These are phyloP conservation scores for Diplodus sargus DNA, from an alignment of 2,797 vertebrate genomes.

Conservation along the genomic window DNA sequence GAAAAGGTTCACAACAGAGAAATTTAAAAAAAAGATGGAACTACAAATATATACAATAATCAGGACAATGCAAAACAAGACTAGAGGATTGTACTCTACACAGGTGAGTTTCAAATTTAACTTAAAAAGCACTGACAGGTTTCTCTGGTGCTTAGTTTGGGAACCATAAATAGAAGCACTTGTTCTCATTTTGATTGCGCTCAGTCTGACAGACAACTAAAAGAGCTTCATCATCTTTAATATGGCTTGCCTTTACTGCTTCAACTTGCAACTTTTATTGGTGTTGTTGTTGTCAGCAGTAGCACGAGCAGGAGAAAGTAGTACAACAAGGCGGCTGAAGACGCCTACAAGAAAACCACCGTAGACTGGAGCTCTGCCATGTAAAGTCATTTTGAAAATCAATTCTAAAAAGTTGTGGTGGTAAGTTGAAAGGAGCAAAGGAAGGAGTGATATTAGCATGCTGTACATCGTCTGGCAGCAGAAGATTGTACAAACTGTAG, in stretches of 20 bases:
- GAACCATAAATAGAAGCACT: slow-evolving; percentile 32
- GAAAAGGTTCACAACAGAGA: neutral
- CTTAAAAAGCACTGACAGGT: slow-evolving; percentile 4
- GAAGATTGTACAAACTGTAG: slow-evolving; percentile 45
- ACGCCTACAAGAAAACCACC: neutral
- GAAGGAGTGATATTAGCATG: slow-evolving; percentile 18
- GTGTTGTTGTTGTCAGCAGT: slow-evolving; percentile 2
- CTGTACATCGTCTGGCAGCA: slow-evolving; percentile 24
- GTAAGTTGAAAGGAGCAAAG: neutral
- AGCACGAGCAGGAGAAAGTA: neutral
- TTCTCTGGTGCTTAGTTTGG: slow-evolving; percentile 7
- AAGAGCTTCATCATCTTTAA: slow-evolving; percentile 14
- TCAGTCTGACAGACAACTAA: slow-evolving; percentile 10
- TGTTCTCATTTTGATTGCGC: slow-evolving; percentile 22
- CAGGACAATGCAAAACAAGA: neutral
- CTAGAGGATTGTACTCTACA: neutral
- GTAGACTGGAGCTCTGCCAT: neutral
- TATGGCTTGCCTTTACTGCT: slow-evolving; percentile 10
- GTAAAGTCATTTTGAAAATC: slow-evolving; percentile 8
- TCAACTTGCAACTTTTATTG: slow-evolving; percentile 6
- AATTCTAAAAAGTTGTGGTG: slow-evolving; percentile 5
- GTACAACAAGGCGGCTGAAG: neutral
- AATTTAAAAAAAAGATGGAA: neutral
- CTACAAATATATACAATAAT: neutral
- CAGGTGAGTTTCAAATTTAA: neutral